Conservation (phyloP, 2,888 invertebrate species). For the Acleris sparsana region DNA sequence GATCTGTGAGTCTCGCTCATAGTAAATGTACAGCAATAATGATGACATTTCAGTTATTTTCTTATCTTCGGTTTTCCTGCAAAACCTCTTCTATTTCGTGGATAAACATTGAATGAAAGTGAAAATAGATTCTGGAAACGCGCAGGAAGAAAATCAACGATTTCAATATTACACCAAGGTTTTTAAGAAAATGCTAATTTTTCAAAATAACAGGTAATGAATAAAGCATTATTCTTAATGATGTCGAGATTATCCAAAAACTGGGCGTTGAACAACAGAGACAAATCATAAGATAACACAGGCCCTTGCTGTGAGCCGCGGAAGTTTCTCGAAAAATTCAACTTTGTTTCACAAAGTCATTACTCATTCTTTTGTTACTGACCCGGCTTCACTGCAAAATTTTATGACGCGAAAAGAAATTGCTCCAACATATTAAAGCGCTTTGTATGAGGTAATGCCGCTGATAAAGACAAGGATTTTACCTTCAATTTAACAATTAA, state of each 20-base stretch:
- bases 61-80: no score
- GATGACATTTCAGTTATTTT: no score
- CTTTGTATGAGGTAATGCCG: slow-evolving; percentile 57
- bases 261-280: slow-evolving; percentile 13
- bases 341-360: slow-evolving; percentile 79
- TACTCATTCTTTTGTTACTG: slow-evolving; percentile 80
- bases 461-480: slow-evolving; percentile 43
- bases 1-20: no score
- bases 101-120: no score
- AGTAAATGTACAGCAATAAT: no score
- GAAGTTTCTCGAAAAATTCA: slow-evolving; percentile 71
- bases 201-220: not conserved
- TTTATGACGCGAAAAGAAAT: slow-evolving; percentile 77
- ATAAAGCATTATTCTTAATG: not conserved
- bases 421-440: slow-evolving; percentile 74
- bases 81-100: no score
- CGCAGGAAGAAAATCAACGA: no score
- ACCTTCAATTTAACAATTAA: slow-evolving; percentile 1
- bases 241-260: slow-evolving; percentile 18
- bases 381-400: slow-evolving; percentile 69
- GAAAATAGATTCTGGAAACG: no score
- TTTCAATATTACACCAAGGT: no score
- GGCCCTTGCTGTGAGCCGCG: slow-evolving; percentile 61
- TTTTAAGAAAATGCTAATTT: no score
- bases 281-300: slow-evolving; percentile 71